phyloP scores from a whole-genome alignment of 2,888 invertebrate genomes.

The Pseudococcus viburni region DNA sequence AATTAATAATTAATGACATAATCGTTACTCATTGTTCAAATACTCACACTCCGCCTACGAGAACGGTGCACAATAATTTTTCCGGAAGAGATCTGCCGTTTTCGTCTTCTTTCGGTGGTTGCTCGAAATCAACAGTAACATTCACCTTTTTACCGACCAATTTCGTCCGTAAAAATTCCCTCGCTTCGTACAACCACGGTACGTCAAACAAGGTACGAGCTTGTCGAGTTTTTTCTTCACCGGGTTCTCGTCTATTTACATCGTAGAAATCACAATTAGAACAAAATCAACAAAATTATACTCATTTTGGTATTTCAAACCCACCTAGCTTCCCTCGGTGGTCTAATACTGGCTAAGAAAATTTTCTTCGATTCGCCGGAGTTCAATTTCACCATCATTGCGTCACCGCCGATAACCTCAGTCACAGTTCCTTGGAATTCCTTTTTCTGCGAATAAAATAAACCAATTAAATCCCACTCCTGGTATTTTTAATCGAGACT shows the following conservation, averaged over 20 bases:
- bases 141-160: constrained; percentile 95
- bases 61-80: constrained; percentile 94
- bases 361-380: constrained; percentile 89
- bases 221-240: constrained; percentile 68
- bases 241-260: constrained; percentile 69
- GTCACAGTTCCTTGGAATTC: constrained; percentile 87
- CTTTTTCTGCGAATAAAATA: constrained; percentile 63
- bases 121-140: constrained; percentile 94
- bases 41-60: constrained; percentile 83
- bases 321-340: constrained; percentile 75
- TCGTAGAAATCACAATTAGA: not conserved
- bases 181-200: constrained; percentile 98
- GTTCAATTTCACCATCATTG: constrained; percentile 85
- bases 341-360: constrained; percentile 95
- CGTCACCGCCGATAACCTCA: constrained; percentile 96
- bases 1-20: not conserved
- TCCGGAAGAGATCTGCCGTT: constrained; percentile 87
- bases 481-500: not conserved
- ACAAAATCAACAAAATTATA: not conserved
- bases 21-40: not conserved
- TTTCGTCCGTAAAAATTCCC: constrained; percentile 96
- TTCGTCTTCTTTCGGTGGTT: constrained; percentile 81
- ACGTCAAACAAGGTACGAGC: constrained; percentile 85
- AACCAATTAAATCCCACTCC: not conserved
- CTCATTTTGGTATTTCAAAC: not conserved